Percentiles rank a stretch among this genome's conserved stretches.
These are phyloP conservation scores for Drosophila neutralis DNA, from an alignment of 2,888 invertebrate genomes.

Conservation along the genomic window DNA sequence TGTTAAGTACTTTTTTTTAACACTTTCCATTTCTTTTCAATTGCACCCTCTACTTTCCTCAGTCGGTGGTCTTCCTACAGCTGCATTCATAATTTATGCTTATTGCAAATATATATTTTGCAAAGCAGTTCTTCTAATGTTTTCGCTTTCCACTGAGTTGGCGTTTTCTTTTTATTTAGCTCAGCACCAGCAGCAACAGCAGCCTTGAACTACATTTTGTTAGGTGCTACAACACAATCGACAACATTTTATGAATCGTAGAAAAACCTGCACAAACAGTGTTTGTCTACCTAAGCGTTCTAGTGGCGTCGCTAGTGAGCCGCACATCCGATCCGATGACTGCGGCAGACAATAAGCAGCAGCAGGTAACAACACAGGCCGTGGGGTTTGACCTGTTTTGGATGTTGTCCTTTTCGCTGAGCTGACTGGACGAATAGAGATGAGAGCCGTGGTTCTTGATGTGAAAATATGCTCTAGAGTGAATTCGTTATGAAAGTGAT, in stretches of 20 bases:
- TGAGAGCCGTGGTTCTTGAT: conserved; percentile 6
- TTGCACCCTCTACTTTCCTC: background rate
- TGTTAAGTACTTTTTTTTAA: background rate
- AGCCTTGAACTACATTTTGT: conserved; percentile 52
- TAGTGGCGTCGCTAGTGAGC: conserved; percentile 49
- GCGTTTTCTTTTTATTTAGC: conserved; percentile 23
- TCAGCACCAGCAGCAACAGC: conserved; percentile 9
- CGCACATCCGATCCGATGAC: conserved; percentile 64
- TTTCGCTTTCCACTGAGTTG: conserved; percentile 9
- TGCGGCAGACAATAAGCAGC: conserved; percentile 20
- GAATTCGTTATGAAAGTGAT: background rate
- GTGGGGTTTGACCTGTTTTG: conserved; percentile 49
- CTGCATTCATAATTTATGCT: background rate
- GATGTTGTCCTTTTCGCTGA: conserved; percentile 27
- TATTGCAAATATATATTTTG: background rate
- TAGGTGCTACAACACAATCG: background rate
- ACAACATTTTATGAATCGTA: conserved; percentile 30
- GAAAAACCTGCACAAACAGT: conserved; percentile 24
- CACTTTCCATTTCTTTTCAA: background rate
- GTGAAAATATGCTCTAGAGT: background rate
- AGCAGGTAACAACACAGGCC: conserved; percentile 37
- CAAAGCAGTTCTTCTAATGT: background rate
- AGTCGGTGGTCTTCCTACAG: too few species aligned
- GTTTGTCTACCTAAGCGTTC: conserved; percentile 50
- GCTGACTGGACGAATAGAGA: conserved; percentile 17